Percentiles rank a stretch among this genome's conserved stretches.
phyloP scores from a whole-genome alignment of 2,888 invertebrate genomes.

The Antheraea assamensis region DNA sequence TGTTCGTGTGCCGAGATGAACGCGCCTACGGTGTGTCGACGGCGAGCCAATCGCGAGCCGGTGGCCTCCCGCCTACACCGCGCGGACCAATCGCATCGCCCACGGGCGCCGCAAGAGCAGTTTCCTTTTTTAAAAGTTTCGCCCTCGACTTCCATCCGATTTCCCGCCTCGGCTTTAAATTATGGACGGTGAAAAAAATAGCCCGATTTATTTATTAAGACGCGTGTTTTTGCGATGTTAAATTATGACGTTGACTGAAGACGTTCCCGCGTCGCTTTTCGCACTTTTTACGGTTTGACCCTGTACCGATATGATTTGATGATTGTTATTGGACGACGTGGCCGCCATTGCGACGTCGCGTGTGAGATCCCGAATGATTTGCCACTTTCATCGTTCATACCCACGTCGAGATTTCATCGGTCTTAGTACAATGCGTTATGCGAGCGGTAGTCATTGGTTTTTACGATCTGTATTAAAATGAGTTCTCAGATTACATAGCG shows the following conservation, averaged over 20 bases:
- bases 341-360: constrained; percentile 31
- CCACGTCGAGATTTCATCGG: constrained; percentile 12
- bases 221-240: constrained; percentile 60
- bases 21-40: constrained; percentile 71
- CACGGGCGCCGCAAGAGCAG: constrained; percentile 69
- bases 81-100: constrained; percentile 63
- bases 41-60: constrained; percentile 67
- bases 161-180: constrained; percentile 77
- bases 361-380: constrained; percentile 34
- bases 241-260: constrained; percentile 74
- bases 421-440: constrained; percentile 5
- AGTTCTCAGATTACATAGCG: constrained; percentile 4
- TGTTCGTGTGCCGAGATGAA: constrained; percentile 77
- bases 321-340: constrained; percentile 47
- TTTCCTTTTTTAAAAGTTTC: constrained; percentile 82
- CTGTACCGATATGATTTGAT: constrained; percentile 49
- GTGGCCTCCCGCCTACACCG: constrained; percentile 69
- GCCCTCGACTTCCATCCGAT: constrained; percentile 80
- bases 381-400: constrained; percentile 24
- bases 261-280: constrained; percentile 38
- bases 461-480: constrained; percentile 13
- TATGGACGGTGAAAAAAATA: constrained; percentile 76
- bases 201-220: constrained; percentile 73
- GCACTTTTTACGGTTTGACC: constrained; percentile 53
- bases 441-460: constrained; percentile 13